phyloP scores from a whole-genome alignment of 2,888 invertebrate species.

The Seira sanloemensis region DNA sequence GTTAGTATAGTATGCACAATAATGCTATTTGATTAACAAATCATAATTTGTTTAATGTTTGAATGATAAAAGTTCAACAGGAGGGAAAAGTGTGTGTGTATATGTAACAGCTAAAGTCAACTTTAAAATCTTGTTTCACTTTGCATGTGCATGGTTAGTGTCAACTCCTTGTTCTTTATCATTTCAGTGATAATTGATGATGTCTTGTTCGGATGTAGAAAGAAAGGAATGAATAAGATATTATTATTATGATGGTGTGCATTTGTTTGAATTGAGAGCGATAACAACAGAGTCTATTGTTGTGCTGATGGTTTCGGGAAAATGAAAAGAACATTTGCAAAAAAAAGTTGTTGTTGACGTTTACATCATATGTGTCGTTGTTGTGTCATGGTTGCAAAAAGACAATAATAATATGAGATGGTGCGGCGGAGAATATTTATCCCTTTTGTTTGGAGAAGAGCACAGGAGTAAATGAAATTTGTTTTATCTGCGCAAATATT shows the following conservation, averaged over 20 bases:
- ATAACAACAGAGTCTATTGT: too few species aligned
- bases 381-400: too few species aligned
- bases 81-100: not conserved
- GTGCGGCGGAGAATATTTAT: too few species aligned
- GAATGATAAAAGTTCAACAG: too few species aligned
- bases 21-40: too few species aligned
- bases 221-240: not conserved
- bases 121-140: not conserved
- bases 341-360: not conserved
- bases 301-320: not conserved
- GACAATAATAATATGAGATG: too few species aligned
- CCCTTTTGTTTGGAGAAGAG: too few species aligned
- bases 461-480: too few species aligned
- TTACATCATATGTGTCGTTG: constrained; percentile 6
- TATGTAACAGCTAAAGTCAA: not conserved
- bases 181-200: constrained; percentile 49
- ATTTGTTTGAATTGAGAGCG: too few species aligned
- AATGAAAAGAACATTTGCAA: not conserved
- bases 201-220: constrained; percentile 38
- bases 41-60: too few species aligned
- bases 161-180: constrained; percentile 50
- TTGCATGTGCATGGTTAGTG: constrained; percentile 4
- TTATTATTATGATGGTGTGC: not conserved
- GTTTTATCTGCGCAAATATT: not conserved
- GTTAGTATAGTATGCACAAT: too few species aligned